Conservation (phyloP, 1,140 invertebrate genomes). For the Penaeus vannamei region DNA sequence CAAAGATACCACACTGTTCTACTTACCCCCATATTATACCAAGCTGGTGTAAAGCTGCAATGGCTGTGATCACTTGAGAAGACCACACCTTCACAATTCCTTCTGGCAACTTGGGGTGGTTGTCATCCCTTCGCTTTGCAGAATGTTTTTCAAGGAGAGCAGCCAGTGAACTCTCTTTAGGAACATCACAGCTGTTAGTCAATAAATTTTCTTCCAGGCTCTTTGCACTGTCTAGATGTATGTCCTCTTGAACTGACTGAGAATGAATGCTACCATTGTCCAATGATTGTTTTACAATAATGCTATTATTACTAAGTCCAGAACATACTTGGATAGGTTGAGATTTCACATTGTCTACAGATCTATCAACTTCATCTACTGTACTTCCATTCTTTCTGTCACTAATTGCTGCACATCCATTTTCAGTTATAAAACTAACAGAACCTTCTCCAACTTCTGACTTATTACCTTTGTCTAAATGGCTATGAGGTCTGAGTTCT, state of each 20-base stretch:
- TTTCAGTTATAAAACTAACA: too few species aligned
- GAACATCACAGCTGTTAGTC: too few species aligned
- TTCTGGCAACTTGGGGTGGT: slow-evolving; percentile 53
- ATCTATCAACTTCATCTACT: too few species aligned
- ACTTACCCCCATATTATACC: slow-evolving; percentile 67
- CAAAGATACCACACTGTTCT: neutral
- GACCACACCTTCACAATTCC: slow-evolving; percentile 65
- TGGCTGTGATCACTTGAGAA: slow-evolving; percentile 59
- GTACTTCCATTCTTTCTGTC: too few species aligned
- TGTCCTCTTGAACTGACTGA: neutral
- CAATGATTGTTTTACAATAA: too few species aligned
- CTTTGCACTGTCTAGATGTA: neutral
- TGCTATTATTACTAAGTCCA: too few species aligned
- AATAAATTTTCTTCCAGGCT: neutral
- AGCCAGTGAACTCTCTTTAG: slow-evolving; percentile 20
- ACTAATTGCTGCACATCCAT: too few species aligned
- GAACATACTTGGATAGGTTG: too few species aligned
- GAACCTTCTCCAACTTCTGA: slow-evolving; percentile 9
- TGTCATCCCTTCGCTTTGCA: slow-evolving; percentile 43
- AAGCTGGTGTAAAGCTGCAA: slow-evolving; percentile 55
- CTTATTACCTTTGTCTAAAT: neutral
- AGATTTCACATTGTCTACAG: too few species aligned
- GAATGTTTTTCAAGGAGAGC: slow-evolving; percentile 59
- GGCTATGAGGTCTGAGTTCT: neutral
- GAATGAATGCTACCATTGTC: too few species aligned